A percentile compares a stretch with the other conserved stretches of the same genome.
These are phyloP conservation scores for Vannuccia rotundouncinata DNA, from an alignment of 2,888 invertebrate genomes.

Conservation along the genomic window DNA sequence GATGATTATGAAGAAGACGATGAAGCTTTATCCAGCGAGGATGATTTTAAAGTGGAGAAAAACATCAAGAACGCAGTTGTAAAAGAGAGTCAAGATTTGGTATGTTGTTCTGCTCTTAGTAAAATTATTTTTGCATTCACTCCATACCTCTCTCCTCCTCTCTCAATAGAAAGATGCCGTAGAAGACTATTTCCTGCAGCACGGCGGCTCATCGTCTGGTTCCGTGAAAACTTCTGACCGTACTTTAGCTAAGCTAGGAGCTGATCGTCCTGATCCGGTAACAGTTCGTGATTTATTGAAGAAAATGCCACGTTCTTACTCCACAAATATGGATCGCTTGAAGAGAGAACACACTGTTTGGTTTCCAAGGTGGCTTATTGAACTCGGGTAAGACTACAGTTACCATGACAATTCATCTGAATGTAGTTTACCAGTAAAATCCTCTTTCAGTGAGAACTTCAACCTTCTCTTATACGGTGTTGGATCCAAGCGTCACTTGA, in stretches of 20 bases:
- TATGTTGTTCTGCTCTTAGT: too few species aligned
- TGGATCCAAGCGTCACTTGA: slow-evolving; percentile 75
- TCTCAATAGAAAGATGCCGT: background rate
- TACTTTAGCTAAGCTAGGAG: background rate
- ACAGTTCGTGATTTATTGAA: background rate
- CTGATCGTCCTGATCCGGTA: background rate
- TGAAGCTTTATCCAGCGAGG: too few species aligned
- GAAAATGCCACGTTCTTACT: background rate
- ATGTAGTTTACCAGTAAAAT: background rate
- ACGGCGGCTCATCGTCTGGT: background rate
- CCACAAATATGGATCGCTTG: background rate
- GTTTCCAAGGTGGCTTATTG: background rate
- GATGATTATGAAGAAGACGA: too few species aligned
- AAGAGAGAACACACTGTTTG: background rate
- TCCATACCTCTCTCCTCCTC: too few species aligned
- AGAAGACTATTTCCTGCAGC: background rate
- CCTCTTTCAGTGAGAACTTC: slow-evolving; percentile 63
- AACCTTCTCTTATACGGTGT: slow-evolving; percentile 79
- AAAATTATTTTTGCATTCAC: too few species aligned
- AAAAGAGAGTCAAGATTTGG: too few species aligned
- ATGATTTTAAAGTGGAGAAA: too few species aligned
- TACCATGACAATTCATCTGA: background rate
- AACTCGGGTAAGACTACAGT: background rate
- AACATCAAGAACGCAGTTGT: too few species aligned
- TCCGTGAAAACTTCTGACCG: background rate